A percentile compares a stretch with the other conserved stretches of the same genome.
phyloP scores from a whole-genome alignment of 2,113 vertebrate species.

The Galeopterus variegatus region DNA sequence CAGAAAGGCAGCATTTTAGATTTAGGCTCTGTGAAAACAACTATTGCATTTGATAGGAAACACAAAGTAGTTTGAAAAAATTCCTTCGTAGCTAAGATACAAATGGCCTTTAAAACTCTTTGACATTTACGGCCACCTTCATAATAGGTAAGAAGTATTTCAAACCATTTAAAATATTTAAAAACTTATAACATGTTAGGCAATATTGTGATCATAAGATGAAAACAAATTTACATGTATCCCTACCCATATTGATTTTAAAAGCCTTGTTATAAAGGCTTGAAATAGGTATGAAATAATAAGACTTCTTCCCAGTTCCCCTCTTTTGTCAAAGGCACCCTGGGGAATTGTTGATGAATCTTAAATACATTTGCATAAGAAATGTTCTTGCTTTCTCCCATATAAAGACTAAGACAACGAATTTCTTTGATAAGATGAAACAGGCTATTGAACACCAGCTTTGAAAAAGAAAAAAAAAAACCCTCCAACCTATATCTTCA shows the following conservation, averaged over 20 bases:
- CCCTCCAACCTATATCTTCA: background rate
- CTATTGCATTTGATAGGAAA: background rate
- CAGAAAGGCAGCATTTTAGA: background rate
- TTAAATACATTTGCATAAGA: background rate
- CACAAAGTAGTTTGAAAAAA: slow-evolving; percentile 20
- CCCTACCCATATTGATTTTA: background rate
- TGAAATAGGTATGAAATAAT: background rate
- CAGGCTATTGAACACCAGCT: background rate
- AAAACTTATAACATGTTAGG: background rate
- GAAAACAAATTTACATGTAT: background rate
- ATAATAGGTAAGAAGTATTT: background rate
- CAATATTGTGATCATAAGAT: background rate
- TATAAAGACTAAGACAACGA: background rate
- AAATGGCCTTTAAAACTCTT: slow-evolving; percentile 34
- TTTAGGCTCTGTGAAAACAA: background rate
- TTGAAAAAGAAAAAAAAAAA: background rate
- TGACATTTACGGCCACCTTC: background rate
- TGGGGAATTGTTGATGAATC: background rate
- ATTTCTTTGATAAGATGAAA: background rate
- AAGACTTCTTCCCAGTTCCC: background rate
- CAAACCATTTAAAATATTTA: slow-evolving; percentile 34
- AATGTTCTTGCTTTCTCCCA: slow-evolving; percentile 19
- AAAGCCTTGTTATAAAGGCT: slow-evolving; percentile 20
- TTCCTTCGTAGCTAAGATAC: slow-evolving; percentile 9
- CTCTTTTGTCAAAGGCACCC: background rate